These are phyloP conservation scores for Poeciliopsis turneri DNA, from an alignment of 2,797 vertebrate species.

Conservation along the genomic window DNA sequence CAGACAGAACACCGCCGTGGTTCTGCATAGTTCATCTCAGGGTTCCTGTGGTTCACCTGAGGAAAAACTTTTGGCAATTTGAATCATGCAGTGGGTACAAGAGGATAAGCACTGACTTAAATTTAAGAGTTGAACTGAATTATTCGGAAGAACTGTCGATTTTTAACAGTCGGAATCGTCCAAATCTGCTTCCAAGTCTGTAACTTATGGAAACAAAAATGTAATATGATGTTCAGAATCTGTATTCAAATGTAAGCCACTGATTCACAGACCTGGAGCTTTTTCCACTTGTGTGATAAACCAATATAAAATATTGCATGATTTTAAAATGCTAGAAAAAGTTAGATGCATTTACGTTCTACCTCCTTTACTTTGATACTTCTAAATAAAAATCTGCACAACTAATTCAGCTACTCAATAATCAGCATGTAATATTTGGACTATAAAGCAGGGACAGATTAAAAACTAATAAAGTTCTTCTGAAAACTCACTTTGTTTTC, in stretches of 20 bases:
- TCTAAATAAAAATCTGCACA: neutral
- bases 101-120: neutral
- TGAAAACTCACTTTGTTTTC: neutral
- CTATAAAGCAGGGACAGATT: neutral
- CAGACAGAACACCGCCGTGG: constrained; percentile 19
- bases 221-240: neutral
- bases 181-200: neutral
- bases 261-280: neutral
- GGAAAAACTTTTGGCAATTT: constrained; percentile 12
- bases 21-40: constrained; percentile 26
- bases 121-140: neutral
- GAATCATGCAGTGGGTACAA: neutral
- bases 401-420: neutral
- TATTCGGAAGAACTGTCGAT: neutral
- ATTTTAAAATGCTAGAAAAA: neutral
- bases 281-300: neutral
- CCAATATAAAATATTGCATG: neutral
- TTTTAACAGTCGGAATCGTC: neutral
- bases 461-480: neutral
- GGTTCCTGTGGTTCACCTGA: neutral
- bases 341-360: neutral
- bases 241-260: neutral
- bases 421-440: neutral
- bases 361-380: neutral
- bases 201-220: neutral